Percentiles rank a stretch among this genome's conserved stretches.
These are phyloP conservation scores for Halictus quadricinctus DNA, from an alignment of 2,888 invertebrate species.

Conservation along the genomic window DNA sequence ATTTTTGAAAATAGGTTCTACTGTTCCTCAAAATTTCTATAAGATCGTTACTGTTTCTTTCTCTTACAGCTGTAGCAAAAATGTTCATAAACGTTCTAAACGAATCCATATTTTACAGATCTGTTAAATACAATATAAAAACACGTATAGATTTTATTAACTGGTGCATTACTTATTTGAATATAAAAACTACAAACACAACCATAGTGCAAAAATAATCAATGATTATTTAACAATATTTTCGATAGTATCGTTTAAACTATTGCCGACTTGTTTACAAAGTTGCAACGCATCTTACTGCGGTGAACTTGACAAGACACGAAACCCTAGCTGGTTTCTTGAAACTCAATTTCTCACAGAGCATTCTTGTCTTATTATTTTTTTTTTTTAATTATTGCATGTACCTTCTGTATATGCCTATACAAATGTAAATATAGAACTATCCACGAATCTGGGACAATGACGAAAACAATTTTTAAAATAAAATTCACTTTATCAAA, in stretches of 20 bases:
- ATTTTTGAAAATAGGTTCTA: conserved; percentile 65
- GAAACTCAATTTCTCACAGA: neutral
- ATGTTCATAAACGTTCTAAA: conserved; percentile 66
- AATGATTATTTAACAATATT: neutral
- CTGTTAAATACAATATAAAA: neutral
- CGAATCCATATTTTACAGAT: conserved; percentile 64
- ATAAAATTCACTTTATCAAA: neutral
- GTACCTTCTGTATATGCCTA: neutral
- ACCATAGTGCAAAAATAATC: neutral
- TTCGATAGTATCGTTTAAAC: neutral
- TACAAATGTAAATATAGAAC: neutral
- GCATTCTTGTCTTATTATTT: neutral
- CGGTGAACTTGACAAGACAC: neutral
- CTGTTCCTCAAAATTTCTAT: conserved; percentile 58
- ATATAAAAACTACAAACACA: neutral
- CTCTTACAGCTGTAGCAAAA: conserved; percentile 51
- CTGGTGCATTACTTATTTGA: neutral
- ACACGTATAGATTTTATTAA: neutral
- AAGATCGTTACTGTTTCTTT: conserved; percentile 49
- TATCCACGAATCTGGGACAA: neutral
- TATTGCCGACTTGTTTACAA: neutral
- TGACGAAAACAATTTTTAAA: neutral
- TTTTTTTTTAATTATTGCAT: neutral
- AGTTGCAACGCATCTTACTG: neutral
- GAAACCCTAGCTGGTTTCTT: neutral